Evolutionary conservation across 2,797 vertebrate species (phyloP).

Genomic region (Buceros bicornis): DNA sequence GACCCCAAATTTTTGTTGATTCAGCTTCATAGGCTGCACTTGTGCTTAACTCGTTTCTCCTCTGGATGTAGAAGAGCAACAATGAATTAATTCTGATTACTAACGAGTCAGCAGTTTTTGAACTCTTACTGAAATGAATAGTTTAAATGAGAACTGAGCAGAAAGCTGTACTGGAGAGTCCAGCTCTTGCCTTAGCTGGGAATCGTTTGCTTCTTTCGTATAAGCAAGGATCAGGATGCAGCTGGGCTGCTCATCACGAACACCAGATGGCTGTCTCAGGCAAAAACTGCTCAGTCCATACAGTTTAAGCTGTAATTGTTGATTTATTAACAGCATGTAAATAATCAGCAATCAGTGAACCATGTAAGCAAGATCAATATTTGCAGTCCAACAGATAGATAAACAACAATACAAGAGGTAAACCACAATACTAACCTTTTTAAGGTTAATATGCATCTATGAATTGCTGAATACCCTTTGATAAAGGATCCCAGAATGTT

Average conservation of each 20-base stretch:
- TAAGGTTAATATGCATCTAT: not conserved
- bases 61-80: not conserved
- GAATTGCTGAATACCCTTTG: not conserved
- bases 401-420: not conserved
- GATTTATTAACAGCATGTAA: conserved; percentile 4
- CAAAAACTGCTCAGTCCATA: not conserved
- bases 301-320: not conserved
- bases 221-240: not conserved
- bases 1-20: not conserved
- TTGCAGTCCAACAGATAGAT: not conserved
- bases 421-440: not conserved
- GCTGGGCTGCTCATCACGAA: not conserved
- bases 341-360: not conserved
- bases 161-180: not conserved
- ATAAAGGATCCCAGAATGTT: not conserved
- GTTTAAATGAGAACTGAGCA: not conserved
- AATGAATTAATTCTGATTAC: not conserved
- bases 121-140: not conserved
- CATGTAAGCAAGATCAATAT: not conserved
- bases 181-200: not conserved
- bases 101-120: not conserved
- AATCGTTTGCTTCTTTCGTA: not conserved
- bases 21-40: not conserved
- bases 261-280: not conserved
- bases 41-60: not conserved